These are phyloP conservation scores for Acanthoscelides obtectus DNA, from an alignment of 2,888 invertebrate genomes.

Conservation along the genomic window DNA sequence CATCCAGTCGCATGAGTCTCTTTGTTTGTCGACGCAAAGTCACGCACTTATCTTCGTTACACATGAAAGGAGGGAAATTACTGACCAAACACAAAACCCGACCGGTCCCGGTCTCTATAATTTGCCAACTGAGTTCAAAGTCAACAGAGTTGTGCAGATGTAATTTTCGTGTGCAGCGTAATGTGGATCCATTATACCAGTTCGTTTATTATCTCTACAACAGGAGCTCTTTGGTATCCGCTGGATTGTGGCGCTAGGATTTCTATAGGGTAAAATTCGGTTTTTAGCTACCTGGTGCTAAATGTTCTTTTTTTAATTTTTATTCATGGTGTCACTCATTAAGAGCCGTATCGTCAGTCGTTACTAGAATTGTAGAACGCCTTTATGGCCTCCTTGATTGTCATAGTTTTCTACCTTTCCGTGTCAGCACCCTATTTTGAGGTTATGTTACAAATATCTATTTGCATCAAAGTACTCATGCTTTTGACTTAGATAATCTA, in stretches of 20 bases:
- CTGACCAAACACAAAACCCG: constrained; percentile 19
- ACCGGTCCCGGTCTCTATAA: constrained; percentile 11
- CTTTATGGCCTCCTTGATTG: too few species aligned
- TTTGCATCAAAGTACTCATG: too few species aligned
- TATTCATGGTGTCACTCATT: too few species aligned
- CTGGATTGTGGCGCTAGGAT: neutral
- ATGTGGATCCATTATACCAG: neutral
- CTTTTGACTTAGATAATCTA: too few species aligned
- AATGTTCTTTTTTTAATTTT: too few species aligned
- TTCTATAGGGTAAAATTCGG: too few species aligned
- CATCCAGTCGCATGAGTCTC: neutral
- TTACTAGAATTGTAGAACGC: too few species aligned
- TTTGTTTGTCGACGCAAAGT: constrained; percentile 5
- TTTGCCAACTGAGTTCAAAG: constrained; percentile 16
- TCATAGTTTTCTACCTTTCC: too few species aligned
- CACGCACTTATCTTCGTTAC: constrained; percentile 23
- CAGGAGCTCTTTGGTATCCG: neutral
- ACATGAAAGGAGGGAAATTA: constrained; percentile 17
- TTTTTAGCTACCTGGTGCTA: too few species aligned
- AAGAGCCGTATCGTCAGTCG: too few species aligned
- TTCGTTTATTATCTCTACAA: neutral
- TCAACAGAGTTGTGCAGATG: constrained; percentile 17
- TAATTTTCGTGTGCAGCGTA: constrained; percentile 8
- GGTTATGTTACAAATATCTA: too few species aligned
- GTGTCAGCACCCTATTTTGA: too few species aligned